phyloP scores from a whole-genome alignment of 2,888 invertebrate species.

The Brachyopa scutellaris region DNA sequence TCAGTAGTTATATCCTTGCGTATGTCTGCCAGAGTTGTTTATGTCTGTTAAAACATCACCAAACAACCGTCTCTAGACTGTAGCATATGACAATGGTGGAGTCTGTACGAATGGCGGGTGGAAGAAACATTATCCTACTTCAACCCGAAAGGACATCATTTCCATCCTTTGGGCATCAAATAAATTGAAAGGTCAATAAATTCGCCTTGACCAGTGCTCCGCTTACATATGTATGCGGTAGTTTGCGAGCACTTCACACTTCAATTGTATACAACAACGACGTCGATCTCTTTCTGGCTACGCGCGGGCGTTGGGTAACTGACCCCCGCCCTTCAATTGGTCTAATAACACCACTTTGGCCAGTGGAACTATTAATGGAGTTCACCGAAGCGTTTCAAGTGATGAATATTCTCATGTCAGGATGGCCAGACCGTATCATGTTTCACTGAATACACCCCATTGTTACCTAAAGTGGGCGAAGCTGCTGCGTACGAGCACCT shows the following conservation, averaged over 20 bases:
- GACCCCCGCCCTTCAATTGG: not conserved
- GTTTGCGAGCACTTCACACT: not conserved
- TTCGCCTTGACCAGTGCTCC: not conserved
- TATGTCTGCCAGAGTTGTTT: constrained; percentile 8
- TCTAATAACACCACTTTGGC: not conserved
- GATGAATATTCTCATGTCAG: constrained; percentile 55
- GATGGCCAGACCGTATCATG: constrained; percentile 39
- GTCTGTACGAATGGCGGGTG: not conserved
- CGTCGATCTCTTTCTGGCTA: too few species aligned
- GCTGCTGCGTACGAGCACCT: not conserved
- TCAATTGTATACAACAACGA: too few species aligned
- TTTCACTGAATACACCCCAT: constrained; percentile 44
- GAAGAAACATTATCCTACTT: constrained; percentile 44
- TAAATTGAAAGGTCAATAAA: constrained; percentile 65
- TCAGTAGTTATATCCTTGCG: constrained; percentile 36
- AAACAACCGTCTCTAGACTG: not conserved
- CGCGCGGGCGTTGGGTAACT: not conserved
- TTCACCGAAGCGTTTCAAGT: constrained; percentile 17
- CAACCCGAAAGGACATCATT: constrained; percentile 32
- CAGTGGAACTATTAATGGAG: constrained; percentile 29
- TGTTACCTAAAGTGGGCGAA: constrained; percentile 50
- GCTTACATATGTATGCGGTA: constrained; percentile 30
- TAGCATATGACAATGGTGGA: not conserved
- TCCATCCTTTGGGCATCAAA: constrained; percentile 38
- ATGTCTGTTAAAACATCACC: constrained; percentile 3